Conservation (phyloP, 1,140 invertebrate species). For the Gryon sp. region DNA sequence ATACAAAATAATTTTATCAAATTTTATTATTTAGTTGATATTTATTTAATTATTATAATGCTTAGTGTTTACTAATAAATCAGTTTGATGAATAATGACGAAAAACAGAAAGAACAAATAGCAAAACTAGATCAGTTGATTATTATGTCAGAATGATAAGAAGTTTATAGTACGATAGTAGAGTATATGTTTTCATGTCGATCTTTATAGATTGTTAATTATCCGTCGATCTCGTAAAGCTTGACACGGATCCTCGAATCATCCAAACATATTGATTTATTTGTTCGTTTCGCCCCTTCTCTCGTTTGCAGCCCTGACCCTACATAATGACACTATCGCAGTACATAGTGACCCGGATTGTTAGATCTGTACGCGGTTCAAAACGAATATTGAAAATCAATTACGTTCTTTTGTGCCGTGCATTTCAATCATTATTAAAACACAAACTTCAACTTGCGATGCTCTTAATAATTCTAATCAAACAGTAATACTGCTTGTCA, state of each 20-base stretch:
- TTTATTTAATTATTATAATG: too few species aligned
- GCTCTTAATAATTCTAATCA: constrained; percentile 1
- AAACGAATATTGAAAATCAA: constrained; percentile 58
- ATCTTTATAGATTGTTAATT: constrained; percentile 58
- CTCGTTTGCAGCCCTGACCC: constrained; percentile 62
- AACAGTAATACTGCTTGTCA: too few species aligned
- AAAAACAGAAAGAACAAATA: too few species aligned
- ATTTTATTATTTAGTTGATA: too few species aligned
- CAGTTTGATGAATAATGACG: too few species aligned
- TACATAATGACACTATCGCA: constrained; percentile 63
- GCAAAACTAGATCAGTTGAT: too few species aligned
- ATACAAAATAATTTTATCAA: too few species aligned
- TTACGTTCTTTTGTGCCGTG: constrained; percentile 35
- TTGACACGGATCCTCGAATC: constrained; percentile 63
- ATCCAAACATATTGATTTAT: constrained; percentile 67
- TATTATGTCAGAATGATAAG: too few species aligned
- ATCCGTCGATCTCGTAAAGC: constrained; percentile 52
- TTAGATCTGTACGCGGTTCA: constrained; percentile 50
- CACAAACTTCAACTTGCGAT: constrained; percentile 2
- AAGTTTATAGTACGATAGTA: background rate
- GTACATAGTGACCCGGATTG: constrained; percentile 61
- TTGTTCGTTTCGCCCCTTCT: constrained; percentile 57
- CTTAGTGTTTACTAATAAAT: too few species aligned
- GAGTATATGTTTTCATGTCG: constrained; percentile 21
- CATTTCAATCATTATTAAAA: constrained; percentile 37